Conservation (phyloP, 2,888 invertebrate species). For the Eupeodes latifasciatus region DNA sequence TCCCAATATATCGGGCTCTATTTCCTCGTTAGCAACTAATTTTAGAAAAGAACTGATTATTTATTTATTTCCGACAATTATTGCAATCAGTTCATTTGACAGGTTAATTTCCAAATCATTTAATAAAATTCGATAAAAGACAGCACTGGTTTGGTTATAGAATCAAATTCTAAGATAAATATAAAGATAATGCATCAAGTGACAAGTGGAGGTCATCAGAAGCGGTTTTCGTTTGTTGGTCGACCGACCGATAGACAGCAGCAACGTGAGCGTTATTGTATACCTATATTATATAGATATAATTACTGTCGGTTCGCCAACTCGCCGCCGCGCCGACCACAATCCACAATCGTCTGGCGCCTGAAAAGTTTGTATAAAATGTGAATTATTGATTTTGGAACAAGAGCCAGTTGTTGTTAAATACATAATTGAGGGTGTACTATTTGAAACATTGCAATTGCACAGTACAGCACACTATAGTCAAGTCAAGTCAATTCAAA, state of each 20-base stretch:
- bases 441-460: neutral
- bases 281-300: too few relatives aligned
- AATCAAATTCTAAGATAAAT: conserved; percentile 17
- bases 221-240: conserved; percentile 26
- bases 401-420: conserved; percentile 41
- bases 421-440: conserved; percentile 23
- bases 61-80: too few relatives aligned
- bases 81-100: too few relatives aligned
- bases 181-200: conserved; percentile 27
- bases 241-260: neutral
- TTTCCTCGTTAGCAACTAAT: too few relatives aligned
- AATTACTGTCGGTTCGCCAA: conserved; percentile 1
- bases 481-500: neutral
- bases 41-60: too few relatives aligned
- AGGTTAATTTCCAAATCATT: too few relatives aligned
- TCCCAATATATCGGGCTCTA: too few relatives aligned
- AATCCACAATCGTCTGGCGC: conserved; percentile 35
- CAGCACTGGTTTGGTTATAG: neutral
- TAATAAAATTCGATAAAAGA: neutral
- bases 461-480: neutral
- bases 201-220: conserved; percentile 50
- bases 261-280: neutral
- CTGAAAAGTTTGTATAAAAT: neutral
- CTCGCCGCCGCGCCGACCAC: neutral
- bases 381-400: conserved; percentile 46